A percentile compares a stretch with the other conserved stretches of the same genome.
phyloP scores from a whole-genome alignment of 2,797 vertebrate species.

The Notamacropus eugenii region DNA sequence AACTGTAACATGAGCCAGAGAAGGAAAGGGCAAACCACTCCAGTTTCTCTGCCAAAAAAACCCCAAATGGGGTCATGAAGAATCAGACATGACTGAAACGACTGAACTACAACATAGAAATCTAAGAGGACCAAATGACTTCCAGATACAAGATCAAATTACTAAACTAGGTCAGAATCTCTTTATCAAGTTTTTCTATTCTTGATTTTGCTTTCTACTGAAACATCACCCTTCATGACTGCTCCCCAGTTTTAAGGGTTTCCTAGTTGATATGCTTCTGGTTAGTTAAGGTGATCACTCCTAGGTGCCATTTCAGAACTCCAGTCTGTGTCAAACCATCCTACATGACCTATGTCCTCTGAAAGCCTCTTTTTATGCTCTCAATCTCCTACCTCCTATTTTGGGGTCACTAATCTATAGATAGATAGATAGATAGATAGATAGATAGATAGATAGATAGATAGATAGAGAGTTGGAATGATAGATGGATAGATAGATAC shows the following conservation, averaged over 20 bases:
- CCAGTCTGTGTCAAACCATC: neutral
- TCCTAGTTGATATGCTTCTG: neutral
- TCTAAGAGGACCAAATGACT: neutral
- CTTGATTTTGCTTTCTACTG: neutral
- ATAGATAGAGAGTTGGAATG: too few species aligned
- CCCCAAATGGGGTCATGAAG: neutral
- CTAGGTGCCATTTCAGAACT: accelerated
- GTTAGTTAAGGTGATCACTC: accelerated
- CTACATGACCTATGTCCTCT: too few species aligned
- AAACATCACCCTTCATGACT: neutral
- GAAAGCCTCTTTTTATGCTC: neutral
- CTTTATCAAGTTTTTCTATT: neutral
- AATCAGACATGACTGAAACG: too few species aligned
- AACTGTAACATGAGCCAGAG: neutral
- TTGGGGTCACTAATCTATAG: neutral
- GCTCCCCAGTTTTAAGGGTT: neutral
- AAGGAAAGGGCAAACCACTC: neutral
- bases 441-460: too few species aligned
- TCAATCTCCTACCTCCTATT: neutral
- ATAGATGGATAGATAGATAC: neutral
- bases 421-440: neutral
- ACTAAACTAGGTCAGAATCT: neutral
- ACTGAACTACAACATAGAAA: neutral
- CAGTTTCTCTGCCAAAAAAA: neutral
- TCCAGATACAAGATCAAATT: neutral